Conservation (phyloP, 2,888 invertebrate genomes). For the Auanema sp. region DNA sequence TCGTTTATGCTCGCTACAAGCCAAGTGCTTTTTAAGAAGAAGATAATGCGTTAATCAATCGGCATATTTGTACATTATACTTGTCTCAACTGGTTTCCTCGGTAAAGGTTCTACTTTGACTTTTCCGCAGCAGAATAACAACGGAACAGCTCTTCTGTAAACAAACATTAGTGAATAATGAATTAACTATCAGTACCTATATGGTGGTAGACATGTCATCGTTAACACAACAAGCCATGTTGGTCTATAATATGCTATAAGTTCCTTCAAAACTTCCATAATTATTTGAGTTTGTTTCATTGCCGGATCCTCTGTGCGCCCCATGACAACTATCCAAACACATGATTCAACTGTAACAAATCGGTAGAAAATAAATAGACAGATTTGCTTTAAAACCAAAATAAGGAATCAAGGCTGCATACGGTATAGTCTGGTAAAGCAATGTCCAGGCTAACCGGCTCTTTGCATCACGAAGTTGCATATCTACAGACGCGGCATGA, state of each 20-base stretch:
- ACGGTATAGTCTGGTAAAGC: conserved; percentile 33
- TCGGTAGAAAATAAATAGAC: background rate
- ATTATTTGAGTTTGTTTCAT: conserved; percentile 20
- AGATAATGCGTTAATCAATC: conserved; percentile 14
- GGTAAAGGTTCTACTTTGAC: conserved; percentile 42
- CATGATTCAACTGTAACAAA: conserved; percentile 15
- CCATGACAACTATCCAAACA: conserved; percentile 14
- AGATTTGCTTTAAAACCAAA: conserved; percentile 14
- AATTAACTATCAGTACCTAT: conserved; percentile 18
- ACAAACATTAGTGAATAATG: background rate
- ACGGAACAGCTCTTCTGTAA: conserved; percentile 32
- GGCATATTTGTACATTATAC: conserved; percentile 44
- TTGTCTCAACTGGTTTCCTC: conserved; percentile 33
- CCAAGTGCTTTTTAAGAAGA: conserved; percentile 20
- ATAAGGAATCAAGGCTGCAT: conserved; percentile 31
- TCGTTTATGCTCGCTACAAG: conserved; percentile 45
- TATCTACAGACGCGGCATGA: conserved; percentile 35
- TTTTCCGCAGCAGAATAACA: conserved; percentile 39
- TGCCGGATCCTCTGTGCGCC: background rate
- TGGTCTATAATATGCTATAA: conserved; percentile 39
- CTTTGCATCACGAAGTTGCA: conserved; percentile 42
- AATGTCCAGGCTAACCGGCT: conserved; percentile 39
- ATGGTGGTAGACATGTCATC: conserved; percentile 38
- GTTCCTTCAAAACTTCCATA: conserved; percentile 22
- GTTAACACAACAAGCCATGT: conserved; percentile 38